These are phyloP conservation scores for Oreochromis aureus DNA, from an alignment of 2,113 vertebrate species.

Conservation along the genomic window DNA sequence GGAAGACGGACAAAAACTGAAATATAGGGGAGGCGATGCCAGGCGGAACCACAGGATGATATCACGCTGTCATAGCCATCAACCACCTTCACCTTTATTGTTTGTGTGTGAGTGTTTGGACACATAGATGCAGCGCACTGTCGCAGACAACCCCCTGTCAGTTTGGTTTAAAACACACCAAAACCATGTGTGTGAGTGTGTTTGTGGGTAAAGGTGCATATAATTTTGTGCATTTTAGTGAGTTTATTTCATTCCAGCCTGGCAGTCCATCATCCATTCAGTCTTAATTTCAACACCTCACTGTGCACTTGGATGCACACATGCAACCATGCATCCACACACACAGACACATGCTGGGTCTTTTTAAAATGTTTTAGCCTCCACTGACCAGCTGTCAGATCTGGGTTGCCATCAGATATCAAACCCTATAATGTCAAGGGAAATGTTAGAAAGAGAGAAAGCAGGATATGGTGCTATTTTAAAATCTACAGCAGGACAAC, in stretches of 20 bases:
- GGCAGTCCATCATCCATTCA: slow-evolving; percentile 1
- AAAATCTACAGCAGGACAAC: not conserved
- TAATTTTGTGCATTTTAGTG: not conserved
- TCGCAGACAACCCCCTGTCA: slow-evolving; percentile 25
- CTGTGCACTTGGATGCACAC: not conserved
- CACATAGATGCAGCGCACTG: not conserved
- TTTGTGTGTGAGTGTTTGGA: not conserved
- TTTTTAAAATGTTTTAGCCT: slow-evolving; percentile 36
- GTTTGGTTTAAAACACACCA: slow-evolving; percentile 25
- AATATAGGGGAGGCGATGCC: slow-evolving; percentile 7
- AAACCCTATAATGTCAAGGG: not conserved
- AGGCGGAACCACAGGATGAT: slow-evolving; percentile 25
- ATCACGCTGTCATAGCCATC: slow-evolving; percentile 35
- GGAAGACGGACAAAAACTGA: slow-evolving; percentile 25
- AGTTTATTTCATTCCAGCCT: not conserved
- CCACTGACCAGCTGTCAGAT: slow-evolving; percentile 23
- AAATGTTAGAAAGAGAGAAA: not conserved
- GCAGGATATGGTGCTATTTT: not conserved
- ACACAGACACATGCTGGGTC: not conserved
- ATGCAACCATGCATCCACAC: not conserved
- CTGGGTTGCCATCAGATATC: slow-evolving; percentile 8
- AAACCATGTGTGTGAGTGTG: not conserved
- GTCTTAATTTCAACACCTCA: not conserved
- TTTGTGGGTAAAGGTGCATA: not conserved
- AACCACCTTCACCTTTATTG: slow-evolving; percentile 3